phyloP scores from a whole-genome alignment of 2,797 vertebrate species.

The Champsocephalus esox region DNA sequence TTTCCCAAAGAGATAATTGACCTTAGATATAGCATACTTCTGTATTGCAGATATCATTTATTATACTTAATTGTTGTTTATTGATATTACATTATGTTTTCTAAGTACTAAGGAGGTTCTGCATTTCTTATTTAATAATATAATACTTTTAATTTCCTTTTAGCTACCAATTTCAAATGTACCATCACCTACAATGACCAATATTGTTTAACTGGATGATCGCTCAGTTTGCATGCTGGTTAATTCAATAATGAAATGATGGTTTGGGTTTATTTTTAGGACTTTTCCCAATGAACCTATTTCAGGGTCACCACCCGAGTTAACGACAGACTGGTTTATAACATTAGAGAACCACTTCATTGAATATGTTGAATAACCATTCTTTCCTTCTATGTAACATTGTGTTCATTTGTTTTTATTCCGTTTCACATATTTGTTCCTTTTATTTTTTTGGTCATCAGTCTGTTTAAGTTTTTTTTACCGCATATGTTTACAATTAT shows the following conservation, averaged over 20 bases:
- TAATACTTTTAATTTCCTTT: not conserved
- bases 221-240: not conserved
- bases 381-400: conserved; percentile 5
- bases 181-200: not conserved
- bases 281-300: conserved; percentile 16
- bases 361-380: not conserved
- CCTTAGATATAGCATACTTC: not conserved
- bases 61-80: not conserved
- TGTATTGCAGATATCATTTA: not conserved
- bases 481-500: not conserved
- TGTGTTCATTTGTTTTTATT: not conserved
- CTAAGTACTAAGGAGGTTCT: not conserved
- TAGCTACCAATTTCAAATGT: conserved; percentile 5
- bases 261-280: not conserved
- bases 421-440: not conserved
- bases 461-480: conserved; percentile 2
- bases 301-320: not conserved
- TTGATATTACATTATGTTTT: not conserved
- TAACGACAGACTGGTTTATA: not conserved
- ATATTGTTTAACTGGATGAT: conserved; percentile 2
- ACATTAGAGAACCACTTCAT: not conserved
- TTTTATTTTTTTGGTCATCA: conserved; percentile 8
- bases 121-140: not conserved
- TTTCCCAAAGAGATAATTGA: not conserved
- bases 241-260: conserved; percentile 22